phyloP scores from a whole-genome alignment of 2,797 vertebrate species.

The Poeciliopsis paucimaculata region DNA sequence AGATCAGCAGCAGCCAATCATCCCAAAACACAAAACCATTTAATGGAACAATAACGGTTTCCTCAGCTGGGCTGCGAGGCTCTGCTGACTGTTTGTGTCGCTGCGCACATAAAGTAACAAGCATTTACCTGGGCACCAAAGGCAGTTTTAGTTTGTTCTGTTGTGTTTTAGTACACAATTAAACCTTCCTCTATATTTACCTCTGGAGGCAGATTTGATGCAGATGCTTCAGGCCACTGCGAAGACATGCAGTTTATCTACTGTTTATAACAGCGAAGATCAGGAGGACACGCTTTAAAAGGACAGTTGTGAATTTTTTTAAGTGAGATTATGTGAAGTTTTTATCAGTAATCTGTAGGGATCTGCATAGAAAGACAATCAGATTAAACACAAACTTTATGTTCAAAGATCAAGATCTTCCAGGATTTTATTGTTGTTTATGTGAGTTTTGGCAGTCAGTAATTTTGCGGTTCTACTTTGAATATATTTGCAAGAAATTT shows the following conservation, averaged over 20 bases:
- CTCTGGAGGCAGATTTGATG: conserved; percentile 49
- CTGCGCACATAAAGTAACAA: conserved; percentile 20
- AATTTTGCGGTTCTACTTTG: too few species aligned
- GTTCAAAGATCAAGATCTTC: too few species aligned
- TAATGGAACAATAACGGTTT: conserved; percentile 52
- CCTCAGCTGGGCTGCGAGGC: conserved; percentile 38
- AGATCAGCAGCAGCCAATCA: conserved; percentile 47
- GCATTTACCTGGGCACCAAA: conserved; percentile 38
- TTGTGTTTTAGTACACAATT: conserved; percentile 16
- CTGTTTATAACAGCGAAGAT: neutral
- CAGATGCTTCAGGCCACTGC: conserved; percentile 49
- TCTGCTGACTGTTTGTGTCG: conserved; percentile 33
- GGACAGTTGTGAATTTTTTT: neutral
- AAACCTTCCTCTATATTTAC: conserved; percentile 41
- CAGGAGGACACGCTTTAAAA: neutral
- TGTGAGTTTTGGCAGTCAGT: too few species aligned
- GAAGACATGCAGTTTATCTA: conserved; percentile 16
- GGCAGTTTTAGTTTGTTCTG: conserved; percentile 36
- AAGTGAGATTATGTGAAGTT: neutral
- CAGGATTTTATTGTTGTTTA: too few species aligned
- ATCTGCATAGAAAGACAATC: neutral
- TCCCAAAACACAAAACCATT: conserved; percentile 58
- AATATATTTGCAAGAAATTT: too few species aligned
- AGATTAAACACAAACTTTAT: too few species aligned
- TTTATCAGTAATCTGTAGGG: neutral